Evolutionary conservation across 1,140 invertebrate species (phyloP), one percentile per base, ranked within the genome.

Genomic region (Platyscapa corneri): DNA sequence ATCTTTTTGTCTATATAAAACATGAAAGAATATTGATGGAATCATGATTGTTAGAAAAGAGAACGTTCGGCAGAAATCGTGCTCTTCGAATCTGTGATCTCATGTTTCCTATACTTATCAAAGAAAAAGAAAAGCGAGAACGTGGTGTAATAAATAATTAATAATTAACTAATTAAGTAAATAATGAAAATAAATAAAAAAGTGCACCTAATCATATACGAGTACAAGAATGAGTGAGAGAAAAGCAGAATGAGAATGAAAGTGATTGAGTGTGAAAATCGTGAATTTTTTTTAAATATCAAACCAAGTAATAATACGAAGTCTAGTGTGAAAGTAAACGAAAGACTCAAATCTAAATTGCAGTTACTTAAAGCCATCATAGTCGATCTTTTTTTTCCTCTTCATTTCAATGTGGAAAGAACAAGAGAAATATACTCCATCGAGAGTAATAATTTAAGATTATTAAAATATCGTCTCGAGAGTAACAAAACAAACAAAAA

Each of bases 341-440:
- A 86, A 86, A 86, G 82, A 83, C 82, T 86, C 81, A 86, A 82
- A 86, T 86, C 82, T 83, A 83, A 86, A 86, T 86, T 86, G 82
- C 85, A 86, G 81, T 80, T 83, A 83, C 82, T 86, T 83, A 86
- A 86, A 77, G 74, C 60, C 80, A 83, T 83, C 64, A 67, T 83
- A 83, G 85, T 86, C 85, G 80, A 85, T 84, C 70, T 83, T 79
- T 75, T 81, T 84, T 56, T n/a, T n/a, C n/a, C n/a, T n/a, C n/a
- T n/a, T 81, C 7, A 27, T 81, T 75, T 81, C 72, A 64, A 74
- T 32, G 7, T 78, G 78, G 76, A 70, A 64, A 77, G 18, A 77
- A 77, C 6, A 49, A 78, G 76, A 78, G 23, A 80, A 46, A 76
- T 46, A 81, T 76, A 79, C 65, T 84, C 83, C 32, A 20, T n/a